phyloP scores from a whole-genome alignment of 2,113 vertebrate genomes.

The Elgaria multicarinata region DNA sequence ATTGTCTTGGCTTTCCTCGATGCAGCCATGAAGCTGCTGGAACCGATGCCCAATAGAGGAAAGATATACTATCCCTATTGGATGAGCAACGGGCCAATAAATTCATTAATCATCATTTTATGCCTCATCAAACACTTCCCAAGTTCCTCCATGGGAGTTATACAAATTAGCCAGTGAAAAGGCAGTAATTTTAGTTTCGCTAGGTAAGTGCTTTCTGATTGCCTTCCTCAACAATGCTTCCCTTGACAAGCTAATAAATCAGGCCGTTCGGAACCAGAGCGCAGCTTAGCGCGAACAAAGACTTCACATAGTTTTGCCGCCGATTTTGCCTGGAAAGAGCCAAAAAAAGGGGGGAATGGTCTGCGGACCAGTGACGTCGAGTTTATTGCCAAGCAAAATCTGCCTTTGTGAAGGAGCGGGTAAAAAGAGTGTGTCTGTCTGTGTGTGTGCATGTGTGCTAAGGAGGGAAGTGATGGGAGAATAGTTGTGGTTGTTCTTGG shows the following conservation, averaged over 20 bases:
- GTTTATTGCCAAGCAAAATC: slow-evolving; percentile 75
- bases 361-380: slow-evolving; percentile 73
- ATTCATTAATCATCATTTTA: slow-evolving; percentile 99
- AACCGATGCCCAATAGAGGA: slow-evolving; percentile 79
- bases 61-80: slow-evolving; percentile 91
- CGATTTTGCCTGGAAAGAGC: slow-evolving; percentile 78
- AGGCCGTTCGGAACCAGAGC: slow-evolving; percentile 89
- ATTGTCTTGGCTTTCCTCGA: slow-evolving; percentile 78
- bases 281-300: slow-evolving; percentile 86
- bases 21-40: slow-evolving; percentile 72
- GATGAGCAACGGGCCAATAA: slow-evolving; percentile 98
- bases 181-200: slow-evolving; percentile 98
- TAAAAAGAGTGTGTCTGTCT: not conserved
- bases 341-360: slow-evolving; percentile 71
- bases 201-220: slow-evolving; percentile 99
- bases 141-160: slow-evolving; percentile 98
- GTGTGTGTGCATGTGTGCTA: slow-evolving; percentile 36
- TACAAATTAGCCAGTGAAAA: slow-evolving; percentile 99
- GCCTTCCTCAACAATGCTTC: slow-evolving; percentile 96
- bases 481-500: slow-evolving; percentile 47
- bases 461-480: not conserved
- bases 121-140: slow-evolving; percentile 99
- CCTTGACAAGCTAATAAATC: slow-evolving; percentile 99
- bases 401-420: slow-evolving; percentile 70
- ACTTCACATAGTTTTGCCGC: slow-evolving; percentile 78